Evolutionary conservation across 23 tunicate genomes (phyloP), one percentile per base, ranked within the genome.

Genomic region (Halocynthia aurantium): DNA sequence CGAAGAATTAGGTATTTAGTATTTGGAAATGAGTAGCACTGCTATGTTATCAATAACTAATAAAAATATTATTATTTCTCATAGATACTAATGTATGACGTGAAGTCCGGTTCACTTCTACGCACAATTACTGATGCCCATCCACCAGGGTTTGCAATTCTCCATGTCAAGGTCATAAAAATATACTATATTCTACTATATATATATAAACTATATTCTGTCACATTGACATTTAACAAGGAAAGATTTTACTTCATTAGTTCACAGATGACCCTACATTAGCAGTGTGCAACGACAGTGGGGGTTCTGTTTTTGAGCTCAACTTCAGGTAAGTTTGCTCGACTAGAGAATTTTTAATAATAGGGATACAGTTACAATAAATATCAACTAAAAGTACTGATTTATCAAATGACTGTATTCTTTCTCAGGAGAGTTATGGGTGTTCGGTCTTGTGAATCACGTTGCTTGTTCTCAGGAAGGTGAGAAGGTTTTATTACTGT

Each of bases 381-480:
- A 13, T 58, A 58, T 58, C 63, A 58, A 58, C 15, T 13, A 58
- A 13, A 58, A 58, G 63, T 13, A 58, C 17, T 58, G 4, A 58
- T 15, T 5, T 58, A 5, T 58, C 17, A 58, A 58, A 58, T 58
- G 18, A 44, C 56, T 12, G 15, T 10, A 9, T 10, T 50, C 51
- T 13, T 72, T 74, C 55, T 54, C 81, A 92, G 98, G 66, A 64
- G 98, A 21, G 88, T 92, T 6, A 92, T 92, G 98, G 98, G 98
- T 8, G 98, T 92, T 58, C 84, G 98, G 31, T 86, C 98, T 55
- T 92, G 98, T 74, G 98, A 92, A 57, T 92, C 98, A 18, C 74
- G 98, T 60, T 92, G 98, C 62, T 80, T 92, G 52, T 92, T 92
- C 62, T 92, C 98, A 10, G 98, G 98, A 67, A 92, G 98, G 98